These are phyloP conservation scores for Nyctereutes procyonoides DNA, from an alignment of 2,113 vertebrate species.

Conservation along the genomic window DNA sequence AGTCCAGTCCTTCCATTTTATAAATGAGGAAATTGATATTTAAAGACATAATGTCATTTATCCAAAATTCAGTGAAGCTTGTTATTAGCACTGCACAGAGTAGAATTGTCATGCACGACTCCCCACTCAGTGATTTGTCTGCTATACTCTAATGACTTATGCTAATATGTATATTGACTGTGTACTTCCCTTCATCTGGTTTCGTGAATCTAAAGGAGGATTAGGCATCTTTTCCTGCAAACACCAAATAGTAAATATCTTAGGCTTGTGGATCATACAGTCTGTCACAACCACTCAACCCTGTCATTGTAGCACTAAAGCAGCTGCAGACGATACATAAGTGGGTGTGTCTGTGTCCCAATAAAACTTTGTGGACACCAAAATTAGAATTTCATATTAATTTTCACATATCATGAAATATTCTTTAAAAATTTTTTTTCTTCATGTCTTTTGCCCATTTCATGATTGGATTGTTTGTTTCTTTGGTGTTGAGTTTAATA, in stretches of 20 bases:
- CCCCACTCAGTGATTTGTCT: background rate
- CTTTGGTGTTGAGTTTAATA: too few species aligned
- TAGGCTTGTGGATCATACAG: background rate
- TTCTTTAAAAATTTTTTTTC: background rate
- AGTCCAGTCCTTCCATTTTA: background rate
- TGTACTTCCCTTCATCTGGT: background rate
- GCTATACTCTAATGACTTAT: background rate
- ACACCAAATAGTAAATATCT: background rate
- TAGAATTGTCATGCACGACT: background rate
- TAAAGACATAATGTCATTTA: background rate
- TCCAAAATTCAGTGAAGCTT: background rate
- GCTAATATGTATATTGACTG: background rate
- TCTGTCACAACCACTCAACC: background rate
- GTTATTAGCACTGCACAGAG: background rate
- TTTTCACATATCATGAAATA: conserved; percentile 13
- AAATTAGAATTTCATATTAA: background rate
- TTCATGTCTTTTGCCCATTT: too few species aligned
- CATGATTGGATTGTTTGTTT: too few species aligned
- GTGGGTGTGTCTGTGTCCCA: background rate
- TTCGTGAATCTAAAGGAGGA: background rate
- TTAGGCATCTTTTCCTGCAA: background rate
- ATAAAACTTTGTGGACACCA: background rate
- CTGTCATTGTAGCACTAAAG: background rate
- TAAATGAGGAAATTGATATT: conserved; percentile 3
- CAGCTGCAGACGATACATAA: background rate